Evolutionary conservation across 2,113 vertebrate genomes (phyloP).

Genomic region (Gymnocephalus cernua): DNA sequence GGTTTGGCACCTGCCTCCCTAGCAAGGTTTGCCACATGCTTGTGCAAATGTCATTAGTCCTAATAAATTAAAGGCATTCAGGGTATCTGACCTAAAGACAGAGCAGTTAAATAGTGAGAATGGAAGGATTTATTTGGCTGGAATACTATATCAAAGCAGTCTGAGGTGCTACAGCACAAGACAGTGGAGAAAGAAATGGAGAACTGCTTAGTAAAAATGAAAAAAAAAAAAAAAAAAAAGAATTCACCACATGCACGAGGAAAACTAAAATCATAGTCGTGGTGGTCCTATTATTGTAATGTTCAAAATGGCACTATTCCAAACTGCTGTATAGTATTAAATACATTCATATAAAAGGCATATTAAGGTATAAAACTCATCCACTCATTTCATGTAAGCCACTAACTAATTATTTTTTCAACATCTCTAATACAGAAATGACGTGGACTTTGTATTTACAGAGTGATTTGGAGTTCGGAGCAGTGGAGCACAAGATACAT

Average conservation of each 20-base stretch:
- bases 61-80: slow-evolving; percentile 13
- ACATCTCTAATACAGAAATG: background rate
- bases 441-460: background rate
- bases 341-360: background rate
- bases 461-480: background rate
- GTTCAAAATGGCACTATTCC: background rate
- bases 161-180: background rate
- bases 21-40: slow-evolving; percentile 4
- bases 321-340: background rate
- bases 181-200: background rate
- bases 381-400: background rate
- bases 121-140: background rate
- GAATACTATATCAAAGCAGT: background rate
- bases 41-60: background rate
- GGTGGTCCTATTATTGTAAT: background rate
- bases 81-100: background rate
- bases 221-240: background rate
- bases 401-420: background rate
- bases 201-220: too few relatives aligned
- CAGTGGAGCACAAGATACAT: background rate
- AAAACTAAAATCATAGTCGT: background rate
- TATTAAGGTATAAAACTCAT: background rate
- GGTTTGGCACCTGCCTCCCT: slow-evolving; percentile 13
- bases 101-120: background rate
- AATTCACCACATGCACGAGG: background rate